A percentile compares a stretch with the other conserved stretches of the same genome.
Conservation (phyloP, 2,113 vertebrate genomes). For the Aspiorhynchus laticeps region DNA sequence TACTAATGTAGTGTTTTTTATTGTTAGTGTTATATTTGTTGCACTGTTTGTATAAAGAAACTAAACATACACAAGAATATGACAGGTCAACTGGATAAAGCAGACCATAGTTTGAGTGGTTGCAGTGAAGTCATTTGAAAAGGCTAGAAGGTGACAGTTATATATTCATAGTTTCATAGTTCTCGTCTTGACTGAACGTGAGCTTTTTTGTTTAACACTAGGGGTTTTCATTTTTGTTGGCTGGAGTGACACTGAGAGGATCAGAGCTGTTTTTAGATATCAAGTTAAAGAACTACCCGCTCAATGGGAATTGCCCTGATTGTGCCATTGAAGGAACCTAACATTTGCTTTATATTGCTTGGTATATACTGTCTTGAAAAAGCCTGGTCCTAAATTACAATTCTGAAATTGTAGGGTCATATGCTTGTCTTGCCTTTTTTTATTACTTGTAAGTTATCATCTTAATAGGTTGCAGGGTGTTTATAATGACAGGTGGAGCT, state of each 20-base stretch:
- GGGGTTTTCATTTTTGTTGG: too few relatives aligned
- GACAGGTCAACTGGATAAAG: too few relatives aligned
- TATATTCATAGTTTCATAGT: neutral
- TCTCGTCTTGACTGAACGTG: neutral
- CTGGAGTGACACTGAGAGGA: neutral
- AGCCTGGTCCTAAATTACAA: neutral
- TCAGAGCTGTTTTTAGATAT: conserved; percentile 36
- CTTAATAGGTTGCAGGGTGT: neutral
- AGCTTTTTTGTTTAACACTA: too few relatives aligned
- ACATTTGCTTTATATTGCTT: neutral
- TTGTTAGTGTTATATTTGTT: too few relatives aligned
- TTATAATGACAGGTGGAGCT: neutral
- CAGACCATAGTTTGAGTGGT: neutral
- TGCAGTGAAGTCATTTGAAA: neutral
- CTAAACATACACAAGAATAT: too few relatives aligned
- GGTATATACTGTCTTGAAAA: neutral
- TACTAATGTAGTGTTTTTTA: too few relatives aligned
- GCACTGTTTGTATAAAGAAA: too few relatives aligned
- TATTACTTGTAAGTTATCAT: neutral
- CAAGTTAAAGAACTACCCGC: neutral
- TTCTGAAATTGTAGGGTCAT: neutral
- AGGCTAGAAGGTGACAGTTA: neutral
- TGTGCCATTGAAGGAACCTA: neutral
- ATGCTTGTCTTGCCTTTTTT: neutral
- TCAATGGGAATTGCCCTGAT: neutral